phyloP scores from a whole-genome alignment of 2,797 vertebrate genomes.

The Tapera naevia region DNA sequence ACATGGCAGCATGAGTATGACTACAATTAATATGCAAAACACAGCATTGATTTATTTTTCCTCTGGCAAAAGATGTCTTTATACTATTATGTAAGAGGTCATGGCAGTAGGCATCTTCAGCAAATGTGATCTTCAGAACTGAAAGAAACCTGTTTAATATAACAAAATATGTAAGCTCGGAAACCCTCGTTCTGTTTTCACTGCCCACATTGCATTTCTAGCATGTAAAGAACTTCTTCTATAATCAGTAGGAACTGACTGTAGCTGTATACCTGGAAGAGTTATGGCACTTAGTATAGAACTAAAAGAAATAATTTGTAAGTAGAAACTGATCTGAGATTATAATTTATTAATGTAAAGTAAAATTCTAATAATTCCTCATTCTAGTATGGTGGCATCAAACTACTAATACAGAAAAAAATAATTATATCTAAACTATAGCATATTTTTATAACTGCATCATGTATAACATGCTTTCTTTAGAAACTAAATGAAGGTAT shows the following conservation, averaged over 20 bases:
- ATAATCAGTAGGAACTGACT: background rate
- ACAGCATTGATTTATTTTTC: constrained; percentile 14
- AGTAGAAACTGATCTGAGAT: background rate
- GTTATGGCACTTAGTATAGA: background rate
- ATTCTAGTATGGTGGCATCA: background rate
- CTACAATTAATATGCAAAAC: constrained; percentile 8
- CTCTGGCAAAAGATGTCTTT: background rate
- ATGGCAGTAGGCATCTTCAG: background rate
- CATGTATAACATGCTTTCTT: background rate
- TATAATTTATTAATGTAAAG: background rate
- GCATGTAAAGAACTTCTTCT: background rate
- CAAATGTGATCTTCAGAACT: background rate
- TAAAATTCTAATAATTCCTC: background rate
- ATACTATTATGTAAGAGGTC: background rate
- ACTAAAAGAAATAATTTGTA: background rate
- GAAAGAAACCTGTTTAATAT: background rate
- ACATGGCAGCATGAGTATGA: background rate
- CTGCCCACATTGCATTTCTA: background rate
- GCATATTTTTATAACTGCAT: background rate
- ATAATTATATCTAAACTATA: background rate
- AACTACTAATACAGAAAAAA: background rate
- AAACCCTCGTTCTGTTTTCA: background rate
- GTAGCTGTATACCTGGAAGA: background rate
- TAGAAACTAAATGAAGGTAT: background rate
- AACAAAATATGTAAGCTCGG: background rate